Evolutionary conservation across 2,113 vertebrate species (phyloP).

Genomic region (Cathartes aura): DNA sequence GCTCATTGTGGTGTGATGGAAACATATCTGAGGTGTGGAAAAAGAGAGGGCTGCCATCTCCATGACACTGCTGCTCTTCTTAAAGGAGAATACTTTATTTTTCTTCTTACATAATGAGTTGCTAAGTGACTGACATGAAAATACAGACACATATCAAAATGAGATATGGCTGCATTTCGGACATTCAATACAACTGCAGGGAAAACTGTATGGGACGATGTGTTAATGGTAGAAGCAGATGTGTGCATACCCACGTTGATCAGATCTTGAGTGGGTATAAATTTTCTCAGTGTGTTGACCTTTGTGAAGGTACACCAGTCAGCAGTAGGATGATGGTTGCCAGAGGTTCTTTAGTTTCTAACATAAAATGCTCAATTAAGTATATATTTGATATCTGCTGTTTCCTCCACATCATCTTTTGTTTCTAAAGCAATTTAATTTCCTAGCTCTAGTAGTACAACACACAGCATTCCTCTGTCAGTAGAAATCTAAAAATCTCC

Average conservation of each 20-base stretch:
- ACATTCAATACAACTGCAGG: neutral
- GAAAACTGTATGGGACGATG: neutral
- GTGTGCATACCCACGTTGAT: neutral
- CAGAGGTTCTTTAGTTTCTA: neutral
- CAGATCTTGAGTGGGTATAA: neutral
- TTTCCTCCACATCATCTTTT: neutral
- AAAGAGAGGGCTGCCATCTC: neutral
- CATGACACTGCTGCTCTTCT: neutral
- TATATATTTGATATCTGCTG: neutral
- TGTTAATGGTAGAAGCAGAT: neutral
- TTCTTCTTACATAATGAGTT: neutral
- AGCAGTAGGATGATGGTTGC: neutral
- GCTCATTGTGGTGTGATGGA: neutral
- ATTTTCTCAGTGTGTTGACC: neutral
- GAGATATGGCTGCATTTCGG: neutral
- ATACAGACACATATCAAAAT: neutral
- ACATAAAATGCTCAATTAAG: neutral
- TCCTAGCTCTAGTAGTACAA: neutral
- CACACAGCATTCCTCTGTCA: neutral
- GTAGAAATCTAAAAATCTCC: neutral
- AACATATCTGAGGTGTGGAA: neutral
- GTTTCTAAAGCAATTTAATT: neutral
- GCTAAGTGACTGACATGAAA: neutral
- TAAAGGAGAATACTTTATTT: neutral
- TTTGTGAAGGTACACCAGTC: neutral